Evolutionary conservation across 2,797 vertebrate species (phyloP).

Genomic region (Syndactyla subalaris): DNA sequence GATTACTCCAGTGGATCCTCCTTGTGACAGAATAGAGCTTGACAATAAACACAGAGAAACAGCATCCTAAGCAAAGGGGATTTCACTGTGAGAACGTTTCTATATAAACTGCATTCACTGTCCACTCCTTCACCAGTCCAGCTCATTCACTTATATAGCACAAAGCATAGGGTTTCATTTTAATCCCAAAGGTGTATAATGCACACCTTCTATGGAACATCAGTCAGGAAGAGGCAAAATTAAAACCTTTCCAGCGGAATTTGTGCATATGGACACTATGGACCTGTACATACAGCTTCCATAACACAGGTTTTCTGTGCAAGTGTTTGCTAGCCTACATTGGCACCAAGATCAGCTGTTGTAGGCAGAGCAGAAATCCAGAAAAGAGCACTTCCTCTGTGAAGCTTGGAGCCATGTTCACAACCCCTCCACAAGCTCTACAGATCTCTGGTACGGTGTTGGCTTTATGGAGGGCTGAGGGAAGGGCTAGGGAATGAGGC

Average conservation of each 20-base stretch:
- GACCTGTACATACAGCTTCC: background rate
- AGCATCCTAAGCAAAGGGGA: background rate
- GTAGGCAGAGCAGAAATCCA: background rate
- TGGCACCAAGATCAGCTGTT: background rate
- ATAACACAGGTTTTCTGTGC: background rate
- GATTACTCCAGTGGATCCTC: background rate
- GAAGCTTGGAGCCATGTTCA: background rate
- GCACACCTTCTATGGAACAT: background rate
- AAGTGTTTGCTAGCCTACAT: background rate
- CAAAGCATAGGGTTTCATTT: background rate
- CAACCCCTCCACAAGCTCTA: background rate
- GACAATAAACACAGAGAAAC: constrained; percentile 5
- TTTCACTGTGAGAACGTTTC: background rate
- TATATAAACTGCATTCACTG: background rate
- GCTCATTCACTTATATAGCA: background rate
- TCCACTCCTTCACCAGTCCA: background rate
- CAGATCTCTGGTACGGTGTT: background rate
- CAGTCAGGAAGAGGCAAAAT: background rate
- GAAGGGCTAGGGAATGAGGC: background rate
- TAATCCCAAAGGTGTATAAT: background rate
- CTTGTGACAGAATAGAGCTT: background rate
- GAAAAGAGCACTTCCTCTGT: background rate
- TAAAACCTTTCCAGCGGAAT: background rate
- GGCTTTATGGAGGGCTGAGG: background rate
- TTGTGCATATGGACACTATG: background rate